Base-by-base conservation (phyloP, 2,113 vertebrate genomes). In the Labeo catla region DNA sequence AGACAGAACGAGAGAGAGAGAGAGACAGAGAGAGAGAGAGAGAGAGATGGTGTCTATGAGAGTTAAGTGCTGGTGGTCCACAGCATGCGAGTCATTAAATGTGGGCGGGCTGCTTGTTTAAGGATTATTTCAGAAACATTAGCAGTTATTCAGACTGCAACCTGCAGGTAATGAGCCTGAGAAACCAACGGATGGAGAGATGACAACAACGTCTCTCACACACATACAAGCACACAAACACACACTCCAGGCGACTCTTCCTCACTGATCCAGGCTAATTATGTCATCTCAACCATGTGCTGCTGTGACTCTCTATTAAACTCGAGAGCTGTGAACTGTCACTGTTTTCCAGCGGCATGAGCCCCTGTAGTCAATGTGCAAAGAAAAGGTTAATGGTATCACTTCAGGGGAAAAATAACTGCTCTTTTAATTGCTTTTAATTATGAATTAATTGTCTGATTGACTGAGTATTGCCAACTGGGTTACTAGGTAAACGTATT, bases 161-260 rank as follows among this genome's bases (percentile, higher is more conserved):
- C 34, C 57, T 78, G 72, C 28, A 73, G 66, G 63, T 87, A 87
- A 87, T 87, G 86, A 88, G 81, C 74, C 84, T 65, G 72, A 86
- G 82, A 74, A 76, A 49, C 50, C 13, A 73, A 73, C 39, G 39
- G 36, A 70, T 70, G 66, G 36, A 70, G 66, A 7, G 39, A 73
- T 73, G 70, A 73, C 39, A 45, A 12, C 39, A 39, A 12, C 5
- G 6, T 0, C 36, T 6, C 68, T 8, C 66, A 39, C 68, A 19
- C 36, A 43, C 66, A 70, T 15, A 70, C 66, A 70, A 34, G 16
- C 66, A 15, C 63, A 13, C 63, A 34, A 23, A 13, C 10, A 66
- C 63, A 34, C 65, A 36, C 4, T 4, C n/a, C 36, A 45, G 4
- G 19, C 0, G 4, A 21, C 39, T 72, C 39, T 72, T 45, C 68